phyloP scores from a whole-genome alignment of 2,113 vertebrate species.

The Gavia stellata region DNA sequence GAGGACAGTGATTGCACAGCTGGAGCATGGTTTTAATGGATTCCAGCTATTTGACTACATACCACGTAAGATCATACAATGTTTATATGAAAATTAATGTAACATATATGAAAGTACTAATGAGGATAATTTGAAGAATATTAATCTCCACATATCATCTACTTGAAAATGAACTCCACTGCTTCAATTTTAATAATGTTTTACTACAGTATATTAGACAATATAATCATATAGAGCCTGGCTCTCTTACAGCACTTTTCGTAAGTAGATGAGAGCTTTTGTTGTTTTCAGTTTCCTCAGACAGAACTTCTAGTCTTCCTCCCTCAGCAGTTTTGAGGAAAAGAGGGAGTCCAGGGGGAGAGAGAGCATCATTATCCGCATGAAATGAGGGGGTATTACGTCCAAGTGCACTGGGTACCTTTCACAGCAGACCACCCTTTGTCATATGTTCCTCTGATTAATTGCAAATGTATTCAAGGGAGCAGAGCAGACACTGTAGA shows the following conservation, averaged over 20 bases:
- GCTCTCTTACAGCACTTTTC: background rate
- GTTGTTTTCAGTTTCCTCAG: background rate
- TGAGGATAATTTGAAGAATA: background rate
- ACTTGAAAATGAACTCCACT: background rate
- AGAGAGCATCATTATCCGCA: background rate
- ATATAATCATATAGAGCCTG: background rate
- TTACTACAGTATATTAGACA: background rate
- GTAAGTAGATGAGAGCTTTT: background rate
- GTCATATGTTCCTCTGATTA: background rate
- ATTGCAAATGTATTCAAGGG: slow-evolving; percentile 22
- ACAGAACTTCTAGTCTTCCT: background rate
- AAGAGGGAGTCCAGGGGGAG: background rate
- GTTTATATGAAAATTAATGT: background rate
- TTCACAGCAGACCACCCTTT: background rate
- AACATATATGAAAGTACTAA: background rate
- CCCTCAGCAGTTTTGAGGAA: background rate
- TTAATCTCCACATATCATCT: background rate
- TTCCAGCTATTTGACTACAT: slow-evolving; percentile 34
- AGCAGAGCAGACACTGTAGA: background rate
- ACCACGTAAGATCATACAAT: background rate
- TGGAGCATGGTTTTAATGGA: slow-evolving; percentile 40
- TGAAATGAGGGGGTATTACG: background rate
- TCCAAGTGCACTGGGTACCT: background rate
- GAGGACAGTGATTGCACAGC: slow-evolving; percentile 43
- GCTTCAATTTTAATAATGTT: background rate